These are phyloP conservation scores for Doryteuthis pealeii DNA, from an alignment of 1,140 invertebrate species.

Conservation along the genomic window DNA sequence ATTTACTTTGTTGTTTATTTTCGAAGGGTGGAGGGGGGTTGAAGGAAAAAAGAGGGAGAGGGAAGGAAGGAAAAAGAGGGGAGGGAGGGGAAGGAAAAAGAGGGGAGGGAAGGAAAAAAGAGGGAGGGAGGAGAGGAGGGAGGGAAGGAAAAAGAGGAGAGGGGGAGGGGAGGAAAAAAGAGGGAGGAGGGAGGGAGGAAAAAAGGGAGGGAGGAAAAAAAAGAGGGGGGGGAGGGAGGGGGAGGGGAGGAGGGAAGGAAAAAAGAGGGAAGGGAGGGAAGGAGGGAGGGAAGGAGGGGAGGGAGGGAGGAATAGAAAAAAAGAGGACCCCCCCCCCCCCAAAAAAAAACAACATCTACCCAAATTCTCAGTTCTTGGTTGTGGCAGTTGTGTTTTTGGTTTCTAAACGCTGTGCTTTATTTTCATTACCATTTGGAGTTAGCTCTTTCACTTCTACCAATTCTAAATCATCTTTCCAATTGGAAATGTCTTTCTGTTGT, in stretches of 20 bases:
- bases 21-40: too few relatives aligned
- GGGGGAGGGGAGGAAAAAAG: neutral
- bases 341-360: too few relatives aligned
- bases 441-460: too few relatives aligned
- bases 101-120: neutral
- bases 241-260: constrained; percentile 2
- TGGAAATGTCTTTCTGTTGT: too few relatives aligned
- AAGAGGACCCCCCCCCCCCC: too few relatives aligned
- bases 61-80: neutral
- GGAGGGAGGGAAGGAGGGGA: neutral
- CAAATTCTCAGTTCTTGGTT: too few relatives aligned
- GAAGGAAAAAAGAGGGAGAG: constrained; percentile 2
- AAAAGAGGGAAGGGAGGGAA: neutral
- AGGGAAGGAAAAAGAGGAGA: neutral
- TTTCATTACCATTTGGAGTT: too few relatives aligned
- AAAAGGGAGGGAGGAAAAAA: neutral
- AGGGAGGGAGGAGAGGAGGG: neutral
- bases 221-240: constrained; percentile 1
- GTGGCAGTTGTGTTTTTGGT: too few relatives aligned
- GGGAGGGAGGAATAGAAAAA: too few relatives aligned
- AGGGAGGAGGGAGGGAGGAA: neutral
- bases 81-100: neutral
- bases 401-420: too few relatives aligned
- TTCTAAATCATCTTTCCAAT: too few relatives aligned
- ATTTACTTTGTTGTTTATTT: too few relatives aligned